A percentile compares a stretch with the other conserved stretches of the same genome.
Evolutionary conservation across 2,888 invertebrate species (phyloP).

Genomic region (Andrena haemorrhoa): DNA sequence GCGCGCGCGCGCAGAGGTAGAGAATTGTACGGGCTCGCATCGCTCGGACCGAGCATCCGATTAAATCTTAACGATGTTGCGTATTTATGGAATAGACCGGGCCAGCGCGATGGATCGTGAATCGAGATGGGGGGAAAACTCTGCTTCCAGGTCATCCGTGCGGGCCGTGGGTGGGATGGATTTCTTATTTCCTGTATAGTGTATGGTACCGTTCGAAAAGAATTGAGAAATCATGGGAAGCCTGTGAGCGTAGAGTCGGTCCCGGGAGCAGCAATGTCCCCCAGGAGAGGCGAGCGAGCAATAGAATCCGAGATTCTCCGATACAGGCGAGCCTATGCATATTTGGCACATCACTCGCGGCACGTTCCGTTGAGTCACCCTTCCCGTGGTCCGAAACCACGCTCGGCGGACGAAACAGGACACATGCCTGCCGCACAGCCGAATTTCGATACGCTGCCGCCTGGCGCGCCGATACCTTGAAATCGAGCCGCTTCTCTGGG

Average conservation of each 20-base stretch:
- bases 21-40: not conserved
- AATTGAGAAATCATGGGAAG: not conserved
- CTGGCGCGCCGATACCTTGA: constrained; percentile 15
- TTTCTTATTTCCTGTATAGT: too few species aligned
- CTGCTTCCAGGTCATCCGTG: constrained; percentile 17
- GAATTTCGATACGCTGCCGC: constrained; percentile 40
- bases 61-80: constrained; percentile 36
- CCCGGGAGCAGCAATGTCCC: not conserved
- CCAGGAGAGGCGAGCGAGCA: constrained; percentile 5
- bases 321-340: constrained; percentile 59
- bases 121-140: not conserved
- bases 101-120: not conserved
- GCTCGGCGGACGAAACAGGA: constrained; percentile 59
- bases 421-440: constrained; percentile 48
- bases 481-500: constrained; percentile 27
- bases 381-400: constrained; percentile 39
- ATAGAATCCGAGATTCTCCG: constrained; percentile 45
- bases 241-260: not conserved
- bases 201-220: not conserved
- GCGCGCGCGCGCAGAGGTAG: not conserved
- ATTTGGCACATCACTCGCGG: constrained; percentile 64
- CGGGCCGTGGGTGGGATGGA: not conserved
- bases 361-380: constrained; percentile 66
- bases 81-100: constrained; percentile 21
- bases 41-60: constrained; percentile 9